Evolutionary conservation across 1,140 invertebrate species (phyloP), one percentile per base, ranked within the genome.

Genomic region (Melipona quadrifasciata): DNA sequence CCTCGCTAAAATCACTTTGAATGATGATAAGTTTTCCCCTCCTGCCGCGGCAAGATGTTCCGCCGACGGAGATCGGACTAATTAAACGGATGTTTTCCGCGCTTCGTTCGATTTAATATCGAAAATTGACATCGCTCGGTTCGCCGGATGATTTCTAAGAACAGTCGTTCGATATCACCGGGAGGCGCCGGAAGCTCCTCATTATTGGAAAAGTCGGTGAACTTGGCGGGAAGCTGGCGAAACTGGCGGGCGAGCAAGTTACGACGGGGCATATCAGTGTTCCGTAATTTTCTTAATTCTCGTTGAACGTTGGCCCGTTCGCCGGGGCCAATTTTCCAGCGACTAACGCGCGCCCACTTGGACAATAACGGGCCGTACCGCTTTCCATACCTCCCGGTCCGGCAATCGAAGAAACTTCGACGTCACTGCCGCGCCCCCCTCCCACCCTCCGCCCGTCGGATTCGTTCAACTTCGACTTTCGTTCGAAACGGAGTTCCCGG

Each of bases 161-260:
- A 67, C 17, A 31, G 8, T 2, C 39, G 19, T 51, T 81, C 70
- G 55, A 65, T 24, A 24, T 73, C n/a, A 21, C 10, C n/a, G 17
- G n/a, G n/a, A n/a, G n/a, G n/a, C 39, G 6, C 31, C 24, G 24
- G 39, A 34, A 55, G 57, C 27, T 80, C 3, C 67, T 80, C 77
- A 53, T 79, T 72, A 80, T 71, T 31, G 78, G 68, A 61, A 71
- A 80, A 80, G 78, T 80, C 67, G n/a, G 24, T 70, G 24, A 80
- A 71, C 31, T 71, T 31, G 14, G 67, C 2, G 55, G 51, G 14
- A 17, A 14, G 31, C 24, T n/a, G 58, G n/a, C 51, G 72, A 34
- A 74, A 74, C 47, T 31, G 31, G n/a, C 19, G 34, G 6, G 39
- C 10, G 57, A 47, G 11, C 14, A 79, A 55, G 65, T 70, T 80